A percentile compares a stretch with the other conserved stretches of the same genome.
These are phyloP conservation scores for Corydoras sp. DNA, from an alignment of 2,113 vertebrate genomes.

Conservation along the genomic window DNA sequence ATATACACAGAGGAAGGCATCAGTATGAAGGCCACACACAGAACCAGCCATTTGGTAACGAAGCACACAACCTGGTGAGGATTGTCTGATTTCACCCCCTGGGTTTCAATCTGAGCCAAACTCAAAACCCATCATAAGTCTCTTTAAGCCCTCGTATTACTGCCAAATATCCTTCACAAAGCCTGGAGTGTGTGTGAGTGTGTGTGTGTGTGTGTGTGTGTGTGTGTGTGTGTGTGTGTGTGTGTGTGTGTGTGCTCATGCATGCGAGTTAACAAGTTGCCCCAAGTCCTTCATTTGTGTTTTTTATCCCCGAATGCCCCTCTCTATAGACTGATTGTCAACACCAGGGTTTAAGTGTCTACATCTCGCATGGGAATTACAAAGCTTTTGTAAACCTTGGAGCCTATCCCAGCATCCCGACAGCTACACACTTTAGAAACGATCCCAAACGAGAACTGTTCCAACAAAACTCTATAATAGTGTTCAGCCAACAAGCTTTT, in stretches of 20 bases:
- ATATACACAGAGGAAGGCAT: neutral
- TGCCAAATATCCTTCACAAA: conserved; percentile 22
- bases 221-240: conserved; percentile 3
- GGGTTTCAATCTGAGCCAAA: too few species aligned
- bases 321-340: conserved; percentile 20
- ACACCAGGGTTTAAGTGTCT: neutral
- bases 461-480: neutral
- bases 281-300: conserved; percentile 28
- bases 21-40: neutral
- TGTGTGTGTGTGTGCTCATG: conserved; percentile 2
- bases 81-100: neutral
- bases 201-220: conserved; percentile 4
- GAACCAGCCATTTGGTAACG: neutral
- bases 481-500: too few species aligned
- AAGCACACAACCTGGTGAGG: conserved; percentile 12
- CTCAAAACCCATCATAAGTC: conserved; percentile 13
- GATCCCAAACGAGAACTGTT: neutral
- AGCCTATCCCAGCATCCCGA: neutral
- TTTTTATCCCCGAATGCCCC: conserved; percentile 23
- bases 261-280: neutral
- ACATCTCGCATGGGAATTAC: conserved; percentile 25
- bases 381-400: conserved; percentile 1
- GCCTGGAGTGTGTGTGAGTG: neutral
- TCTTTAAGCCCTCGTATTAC: conserved; percentile 4
- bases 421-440: neutral